Conservation (phyloP, 2,797 vertebrate species). For the Pelobates cultripes region DNA sequence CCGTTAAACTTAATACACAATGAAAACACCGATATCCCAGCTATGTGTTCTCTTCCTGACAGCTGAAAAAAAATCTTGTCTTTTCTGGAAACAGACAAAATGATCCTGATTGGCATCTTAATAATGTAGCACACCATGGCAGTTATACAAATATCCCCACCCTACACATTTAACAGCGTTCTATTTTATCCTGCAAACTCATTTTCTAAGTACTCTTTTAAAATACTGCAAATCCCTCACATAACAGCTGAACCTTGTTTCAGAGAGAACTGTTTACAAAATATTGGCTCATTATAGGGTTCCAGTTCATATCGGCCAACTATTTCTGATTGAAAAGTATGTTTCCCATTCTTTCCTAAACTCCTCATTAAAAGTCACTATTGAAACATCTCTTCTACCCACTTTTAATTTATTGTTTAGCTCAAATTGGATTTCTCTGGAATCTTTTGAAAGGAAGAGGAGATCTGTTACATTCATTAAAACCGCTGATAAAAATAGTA, state of each 20-base stretch:
- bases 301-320: neutral
- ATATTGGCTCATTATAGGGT: neutral
- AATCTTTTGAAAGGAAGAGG: too few relatives aligned
- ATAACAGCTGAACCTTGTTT: neutral
- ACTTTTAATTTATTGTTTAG: too few relatives aligned
- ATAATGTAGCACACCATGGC: conserved; percentile 25
- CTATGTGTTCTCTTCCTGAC: conserved; percentile 22
- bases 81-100: conserved; percentile 38
- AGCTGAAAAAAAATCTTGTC: conserved; percentile 30
- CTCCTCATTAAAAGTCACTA: too few relatives aligned
- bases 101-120: conserved; percentile 51
- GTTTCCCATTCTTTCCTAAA: neutral
- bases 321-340: neutral
- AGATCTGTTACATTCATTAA: too few relatives aligned
- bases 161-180: conserved; percentile 37
- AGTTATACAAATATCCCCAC: conserved; percentile 52
- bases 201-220: conserved; percentile 14
- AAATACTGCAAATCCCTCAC: neutral
- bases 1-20: conserved; percentile 28
- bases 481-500: too few relatives aligned
- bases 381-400: too few relatives aligned
- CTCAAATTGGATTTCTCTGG: too few relatives aligned
- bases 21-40: conserved; percentile 27
- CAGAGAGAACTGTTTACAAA: neutral
- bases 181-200: neutral